These are phyloP conservation scores for Sciurus vulgaris DNA, from an alignment of 2,797 vertebrate species.

Conservation along the genomic window DNA sequence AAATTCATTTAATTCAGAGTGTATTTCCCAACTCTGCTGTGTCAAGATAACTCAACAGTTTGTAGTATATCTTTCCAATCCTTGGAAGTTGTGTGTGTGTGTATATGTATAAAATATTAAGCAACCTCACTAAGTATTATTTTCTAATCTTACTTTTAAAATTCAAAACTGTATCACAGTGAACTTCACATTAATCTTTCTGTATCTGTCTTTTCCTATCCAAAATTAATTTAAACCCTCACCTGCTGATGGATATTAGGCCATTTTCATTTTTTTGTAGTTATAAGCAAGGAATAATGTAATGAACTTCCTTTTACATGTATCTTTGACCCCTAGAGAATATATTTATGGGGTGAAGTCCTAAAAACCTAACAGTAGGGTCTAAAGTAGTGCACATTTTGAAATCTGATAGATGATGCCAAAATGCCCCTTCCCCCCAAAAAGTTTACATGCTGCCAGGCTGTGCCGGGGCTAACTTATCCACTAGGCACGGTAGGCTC, in stretches of 20 bases:
- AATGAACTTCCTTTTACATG: not conserved
- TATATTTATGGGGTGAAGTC: constrained; percentile 54
- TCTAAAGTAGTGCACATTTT: constrained; percentile 7
- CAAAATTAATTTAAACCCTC: not conserved
- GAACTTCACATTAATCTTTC: not conserved
- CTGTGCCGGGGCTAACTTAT: not conserved
- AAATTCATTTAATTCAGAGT: not conserved
- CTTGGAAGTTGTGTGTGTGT: not conserved
- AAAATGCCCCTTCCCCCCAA: not conserved
- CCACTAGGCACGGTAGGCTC: not conserved
- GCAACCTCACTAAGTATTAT: not conserved
- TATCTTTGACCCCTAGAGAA: not conserved
- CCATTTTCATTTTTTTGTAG: not conserved
- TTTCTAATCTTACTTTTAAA: not conserved
- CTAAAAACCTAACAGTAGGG: not conserved
- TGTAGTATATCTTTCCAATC: not conserved
- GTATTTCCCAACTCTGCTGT: not conserved
- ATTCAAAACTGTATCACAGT: not conserved
- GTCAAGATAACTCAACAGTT: not conserved
- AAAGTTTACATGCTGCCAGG: not conserved
- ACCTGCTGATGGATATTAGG: not conserved
- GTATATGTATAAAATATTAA: not conserved
- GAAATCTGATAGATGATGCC: not conserved
- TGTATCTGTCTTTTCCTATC: not conserved
- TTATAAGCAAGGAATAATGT: constrained; percentile 13